Conservation (phyloP, 2,888 invertebrate genomes). For the Mesodorylaimus sp. region DNA sequence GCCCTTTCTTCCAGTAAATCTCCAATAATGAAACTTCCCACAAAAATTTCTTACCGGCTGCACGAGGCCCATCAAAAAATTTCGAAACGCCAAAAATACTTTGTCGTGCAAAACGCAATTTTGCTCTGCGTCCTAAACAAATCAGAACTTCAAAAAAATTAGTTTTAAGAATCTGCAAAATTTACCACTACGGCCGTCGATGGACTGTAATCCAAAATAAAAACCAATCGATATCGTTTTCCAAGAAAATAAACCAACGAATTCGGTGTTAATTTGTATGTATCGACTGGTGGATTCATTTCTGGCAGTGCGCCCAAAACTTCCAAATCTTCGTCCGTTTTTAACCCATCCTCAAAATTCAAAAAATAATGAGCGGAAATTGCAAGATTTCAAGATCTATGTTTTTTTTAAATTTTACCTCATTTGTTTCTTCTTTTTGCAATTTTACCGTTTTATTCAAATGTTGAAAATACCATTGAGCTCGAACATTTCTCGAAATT, state of each 20-base stretch:
- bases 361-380: slow-evolving; percentile 7
- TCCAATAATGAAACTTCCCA: too few relatives aligned
- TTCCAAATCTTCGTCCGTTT: neutral
- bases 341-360: too few relatives aligned
- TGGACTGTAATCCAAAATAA: slow-evolving; percentile 57
- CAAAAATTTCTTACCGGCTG: slow-evolving; percentile 27
- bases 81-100: slow-evolving; percentile 27
- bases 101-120: slow-evolving; percentile 31
- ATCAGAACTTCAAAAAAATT: neutral
- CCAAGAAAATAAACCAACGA: slow-evolving; percentile 50
- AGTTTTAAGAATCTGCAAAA: slow-evolving; percentile 10
- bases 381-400: slow-evolving; percentile 14
- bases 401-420: slow-evolving; percentile 12
- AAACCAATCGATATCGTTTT: slow-evolving; percentile 50
- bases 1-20: too few relatives aligned
- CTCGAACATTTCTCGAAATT: slow-evolving; percentile 51
- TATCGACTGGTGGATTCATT: neutral
- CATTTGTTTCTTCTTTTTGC: slow-evolving; percentile 4
- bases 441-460: slow-evolving; percentile 43
- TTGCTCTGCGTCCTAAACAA: slow-evolving; percentile 30
- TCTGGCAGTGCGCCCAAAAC: slow-evolving; percentile 1
- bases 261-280: slow-evolving; percentile 36
- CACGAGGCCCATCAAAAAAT: slow-evolving; percentile 30
- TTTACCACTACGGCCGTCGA: slow-evolving; percentile 51
- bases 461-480: slow-evolving; percentile 54